phyloP scores from a whole-genome alignment of 1,140 invertebrate genomes.

The Chironomus striatipennis region DNA sequence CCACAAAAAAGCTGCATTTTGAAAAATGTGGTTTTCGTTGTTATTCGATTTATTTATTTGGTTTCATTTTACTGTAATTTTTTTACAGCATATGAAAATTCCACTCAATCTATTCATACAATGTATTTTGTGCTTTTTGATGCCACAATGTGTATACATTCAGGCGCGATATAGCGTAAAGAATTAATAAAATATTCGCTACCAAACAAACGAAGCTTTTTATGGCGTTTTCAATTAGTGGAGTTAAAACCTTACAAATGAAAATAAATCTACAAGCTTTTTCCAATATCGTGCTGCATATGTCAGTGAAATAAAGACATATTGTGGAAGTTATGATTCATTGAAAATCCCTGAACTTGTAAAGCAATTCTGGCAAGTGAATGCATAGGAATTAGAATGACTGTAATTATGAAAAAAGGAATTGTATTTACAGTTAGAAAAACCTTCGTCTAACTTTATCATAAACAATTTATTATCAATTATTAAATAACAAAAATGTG shows the following conservation, averaged over 20 bases:
- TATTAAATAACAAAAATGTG: not conserved
- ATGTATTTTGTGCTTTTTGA: not conserved
- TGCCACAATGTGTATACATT: not conserved
- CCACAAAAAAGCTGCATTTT: slow-evolving; percentile 17
- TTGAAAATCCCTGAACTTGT: no score
- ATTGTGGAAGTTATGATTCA: no score
- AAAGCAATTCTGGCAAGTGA: no score
- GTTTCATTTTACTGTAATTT: slow-evolving; percentile 6
- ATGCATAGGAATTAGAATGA: no score
- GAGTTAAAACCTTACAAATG: not conserved
- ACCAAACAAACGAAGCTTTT: not conserved
- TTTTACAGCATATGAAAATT: slow-evolving; percentile 8
- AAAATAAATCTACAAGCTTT: no score
- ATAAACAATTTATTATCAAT: slow-evolving; percentile 26
- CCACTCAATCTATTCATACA: no score
- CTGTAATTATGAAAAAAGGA: no score
- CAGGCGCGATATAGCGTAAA: not conserved
- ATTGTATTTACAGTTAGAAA: no score
- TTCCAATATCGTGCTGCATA: no score
- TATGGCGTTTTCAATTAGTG: not conserved
- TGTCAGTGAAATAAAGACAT: no score
- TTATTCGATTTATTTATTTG: slow-evolving; percentile 15
- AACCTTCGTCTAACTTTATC: slow-evolving; percentile 7
- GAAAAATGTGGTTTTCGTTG: slow-evolving; percentile 11
- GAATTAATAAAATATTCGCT: not conserved